Conservation (phyloP, 2,797 vertebrate species). For the Philypnodon macrostomus region DNA sequence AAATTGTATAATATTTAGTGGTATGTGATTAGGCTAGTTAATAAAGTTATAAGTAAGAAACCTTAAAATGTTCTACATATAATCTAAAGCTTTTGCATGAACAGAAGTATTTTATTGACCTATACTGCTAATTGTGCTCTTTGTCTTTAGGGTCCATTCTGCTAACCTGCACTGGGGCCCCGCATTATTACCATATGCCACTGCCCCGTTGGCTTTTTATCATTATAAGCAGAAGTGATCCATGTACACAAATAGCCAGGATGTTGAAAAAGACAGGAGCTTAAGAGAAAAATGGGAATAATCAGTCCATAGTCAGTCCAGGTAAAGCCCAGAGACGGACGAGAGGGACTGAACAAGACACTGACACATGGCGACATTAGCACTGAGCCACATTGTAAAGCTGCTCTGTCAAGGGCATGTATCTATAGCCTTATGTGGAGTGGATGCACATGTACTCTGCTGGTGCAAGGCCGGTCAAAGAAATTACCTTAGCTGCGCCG, state of each 20-base stretch:
- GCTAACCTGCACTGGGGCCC: no score
- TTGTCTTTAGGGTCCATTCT: no score
- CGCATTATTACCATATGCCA: no score
- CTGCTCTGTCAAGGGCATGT: conserved; percentile 32
- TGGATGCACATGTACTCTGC: conserved; percentile 14
- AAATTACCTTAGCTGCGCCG: conserved; percentile 19
- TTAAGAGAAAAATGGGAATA: conserved; percentile 27
- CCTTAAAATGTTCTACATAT: no score
- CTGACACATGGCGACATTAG: conserved; percentile 11
- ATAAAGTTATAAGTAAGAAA: no score
- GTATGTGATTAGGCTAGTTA: no score
- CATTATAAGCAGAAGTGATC: conserved; percentile 28
- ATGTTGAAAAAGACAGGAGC: conserved; percentile 24
- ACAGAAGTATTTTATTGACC: no score
- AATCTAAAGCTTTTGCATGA: no score
- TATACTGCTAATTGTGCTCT: no score
- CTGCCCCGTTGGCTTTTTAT: no score
- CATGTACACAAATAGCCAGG: conserved; percentile 33
- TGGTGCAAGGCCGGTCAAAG: conserved; percentile 19
- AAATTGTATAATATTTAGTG: no score
- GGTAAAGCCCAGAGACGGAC: conserved; percentile 10
- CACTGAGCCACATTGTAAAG: conserved; percentile 3
- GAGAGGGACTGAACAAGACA: conserved; percentile 24
- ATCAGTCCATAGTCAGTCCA: conserved; percentile 19
- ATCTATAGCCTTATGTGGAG: background rate